phyloP scores from a whole-genome alignment of 2,113 vertebrate species.

The Chamaea fasciata region DNA sequence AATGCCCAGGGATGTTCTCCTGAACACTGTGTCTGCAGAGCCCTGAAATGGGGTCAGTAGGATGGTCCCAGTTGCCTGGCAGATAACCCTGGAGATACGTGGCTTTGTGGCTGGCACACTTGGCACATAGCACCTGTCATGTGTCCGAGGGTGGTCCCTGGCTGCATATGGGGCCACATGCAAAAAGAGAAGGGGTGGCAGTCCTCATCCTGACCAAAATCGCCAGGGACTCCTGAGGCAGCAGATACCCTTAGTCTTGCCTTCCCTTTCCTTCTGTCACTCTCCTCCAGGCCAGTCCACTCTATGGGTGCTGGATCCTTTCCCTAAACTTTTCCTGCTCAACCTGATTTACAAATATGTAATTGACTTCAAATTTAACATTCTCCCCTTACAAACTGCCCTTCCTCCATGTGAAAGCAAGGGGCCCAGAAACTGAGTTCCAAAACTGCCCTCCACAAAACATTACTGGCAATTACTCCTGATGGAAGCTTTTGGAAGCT shows the following conservation, averaged over 20 bases:
- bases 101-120: background rate
- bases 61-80: background rate
- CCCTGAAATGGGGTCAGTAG: background rate
- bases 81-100: background rate
- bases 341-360: background rate
- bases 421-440: background rate
- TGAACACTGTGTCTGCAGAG: background rate
- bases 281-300: background rate
- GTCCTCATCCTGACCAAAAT: background rate
- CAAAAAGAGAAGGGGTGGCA: background rate
- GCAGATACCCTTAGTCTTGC: background rate
- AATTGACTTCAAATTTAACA: background rate
- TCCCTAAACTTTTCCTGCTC: background rate
- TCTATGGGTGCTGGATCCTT: background rate
- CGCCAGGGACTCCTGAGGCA: background rate
- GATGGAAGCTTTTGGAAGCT: background rate
- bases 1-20: background rate
- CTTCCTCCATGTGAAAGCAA: background rate
- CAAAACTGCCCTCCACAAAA: background rate
- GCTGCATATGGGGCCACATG: background rate
- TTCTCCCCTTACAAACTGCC: background rate
- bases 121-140: rapidly evolving
- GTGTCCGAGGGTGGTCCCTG: background rate
- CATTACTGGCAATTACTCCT: background rate
- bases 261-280: background rate